These are phyloP conservation scores for Pogoniulus pusillus DNA, from an alignment of 2,797 vertebrate genomes.

Conservation along the genomic window DNA sequence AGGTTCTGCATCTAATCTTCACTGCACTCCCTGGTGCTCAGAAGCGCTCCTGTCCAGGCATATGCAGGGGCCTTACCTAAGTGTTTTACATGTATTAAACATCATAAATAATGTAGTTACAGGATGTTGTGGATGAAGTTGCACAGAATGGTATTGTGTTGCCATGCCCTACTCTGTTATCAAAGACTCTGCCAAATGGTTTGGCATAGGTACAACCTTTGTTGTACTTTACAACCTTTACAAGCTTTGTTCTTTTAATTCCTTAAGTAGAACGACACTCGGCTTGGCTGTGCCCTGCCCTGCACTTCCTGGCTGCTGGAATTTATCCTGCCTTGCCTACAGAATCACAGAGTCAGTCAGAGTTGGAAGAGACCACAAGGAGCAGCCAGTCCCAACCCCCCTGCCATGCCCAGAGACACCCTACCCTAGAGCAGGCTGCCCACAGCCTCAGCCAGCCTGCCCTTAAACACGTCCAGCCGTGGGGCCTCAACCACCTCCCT, in stretches of 20 bases:
- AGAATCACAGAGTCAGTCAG: no score
- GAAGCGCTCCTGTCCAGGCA: not conserved
- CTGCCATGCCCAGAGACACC: no score
- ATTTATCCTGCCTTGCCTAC: constrained; percentile 22
- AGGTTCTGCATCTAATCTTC: not conserved
- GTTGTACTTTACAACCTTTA: constrained; percentile 20
- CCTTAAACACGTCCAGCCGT: no score
- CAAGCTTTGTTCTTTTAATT: constrained; percentile 32
- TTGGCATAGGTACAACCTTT: constrained; percentile 13
- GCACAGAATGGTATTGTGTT: not conserved
- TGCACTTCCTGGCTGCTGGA: constrained; percentile 1
- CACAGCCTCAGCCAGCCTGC: no score
- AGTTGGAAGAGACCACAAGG: no score
- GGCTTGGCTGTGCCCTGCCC: constrained; percentile 6
- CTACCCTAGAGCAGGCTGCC: no score
- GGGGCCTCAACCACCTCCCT: no score
- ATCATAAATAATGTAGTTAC: not conserved
- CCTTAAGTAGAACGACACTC: not conserved
- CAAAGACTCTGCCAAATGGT: not conserved
- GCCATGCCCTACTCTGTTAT: not conserved
- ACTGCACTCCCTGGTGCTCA: not conserved
- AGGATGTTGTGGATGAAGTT: not conserved
- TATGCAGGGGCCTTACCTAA: not conserved
- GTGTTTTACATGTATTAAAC: not conserved
- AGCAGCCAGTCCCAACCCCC: no score